These are phyloP conservation scores for Mimachlamys varia DNA, from an alignment of 2,888 invertebrate species.

Conservation along the genomic window DNA sequence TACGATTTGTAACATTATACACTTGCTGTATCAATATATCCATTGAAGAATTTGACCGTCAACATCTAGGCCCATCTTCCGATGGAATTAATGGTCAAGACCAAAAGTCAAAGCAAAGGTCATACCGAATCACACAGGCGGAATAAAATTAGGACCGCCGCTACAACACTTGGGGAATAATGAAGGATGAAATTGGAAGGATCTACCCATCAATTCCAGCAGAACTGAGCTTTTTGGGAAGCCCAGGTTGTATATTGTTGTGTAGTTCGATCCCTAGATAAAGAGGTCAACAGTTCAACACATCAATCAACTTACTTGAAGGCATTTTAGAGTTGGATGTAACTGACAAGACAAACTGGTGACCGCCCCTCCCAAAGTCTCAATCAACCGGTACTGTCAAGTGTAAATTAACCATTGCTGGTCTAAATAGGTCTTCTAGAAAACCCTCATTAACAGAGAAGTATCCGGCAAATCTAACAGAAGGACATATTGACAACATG, in stretches of 20 bases:
- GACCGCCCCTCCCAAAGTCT: background rate
- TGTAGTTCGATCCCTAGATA: background rate
- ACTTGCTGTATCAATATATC: conserved; percentile 8
- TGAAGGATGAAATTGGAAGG: background rate
- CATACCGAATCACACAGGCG: conserved; percentile 17
- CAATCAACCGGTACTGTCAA: background rate
- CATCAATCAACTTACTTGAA: background rate
- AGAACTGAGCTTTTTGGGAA: background rate
- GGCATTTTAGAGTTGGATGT: background rate
- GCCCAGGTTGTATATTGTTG: background rate
- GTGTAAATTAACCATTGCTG: background rate
- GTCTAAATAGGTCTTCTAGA: background rate
- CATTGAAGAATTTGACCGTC: background rate
- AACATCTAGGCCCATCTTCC: background rate
- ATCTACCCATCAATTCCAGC: background rate
- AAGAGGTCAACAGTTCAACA: background rate
- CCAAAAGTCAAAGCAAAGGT: conserved; percentile 2
- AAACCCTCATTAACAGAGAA: background rate
- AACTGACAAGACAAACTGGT: conserved; percentile 13
- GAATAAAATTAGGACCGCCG: background rate
- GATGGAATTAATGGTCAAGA: background rate
- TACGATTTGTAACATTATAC: background rate
- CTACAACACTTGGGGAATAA: background rate
- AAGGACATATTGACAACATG: background rate
- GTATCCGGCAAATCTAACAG: background rate